A percentile compares a stretch with the other conserved stretches of the same genome.
These are phyloP conservation scores for Ammodytes dubius DNA, from an alignment of 2,113 vertebrate species.

Conservation along the genomic window DNA sequence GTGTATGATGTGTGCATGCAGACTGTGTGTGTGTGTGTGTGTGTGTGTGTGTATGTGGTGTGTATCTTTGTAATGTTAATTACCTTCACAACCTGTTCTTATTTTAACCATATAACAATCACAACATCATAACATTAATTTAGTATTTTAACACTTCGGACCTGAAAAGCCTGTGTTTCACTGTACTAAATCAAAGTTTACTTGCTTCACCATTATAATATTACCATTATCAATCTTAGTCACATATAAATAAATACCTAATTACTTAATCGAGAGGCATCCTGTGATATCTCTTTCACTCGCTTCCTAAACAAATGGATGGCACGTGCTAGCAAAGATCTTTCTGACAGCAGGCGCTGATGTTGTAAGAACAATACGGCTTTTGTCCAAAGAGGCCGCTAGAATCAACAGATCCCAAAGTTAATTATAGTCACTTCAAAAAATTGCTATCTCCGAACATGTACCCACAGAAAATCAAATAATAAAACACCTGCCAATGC, in stretches of 20 bases:
- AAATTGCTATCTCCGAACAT: slow-evolving; percentile 26
- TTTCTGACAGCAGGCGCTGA: no score
- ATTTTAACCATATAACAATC: background rate
- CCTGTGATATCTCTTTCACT: no score
- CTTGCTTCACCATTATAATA: no score
- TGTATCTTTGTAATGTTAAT: background rate
- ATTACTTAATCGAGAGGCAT: no score
- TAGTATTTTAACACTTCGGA: background rate
- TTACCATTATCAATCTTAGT: no score
- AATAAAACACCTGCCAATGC: slow-evolving; percentile 59
- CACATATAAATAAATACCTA: no score
- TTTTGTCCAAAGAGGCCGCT: no score
- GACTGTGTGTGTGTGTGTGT: background rate
- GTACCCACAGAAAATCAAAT: slow-evolving; percentile 49
- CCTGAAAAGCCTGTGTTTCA: background rate
- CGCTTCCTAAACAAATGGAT: no score
- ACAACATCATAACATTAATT: background rate
- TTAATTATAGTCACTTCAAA: slow-evolving; percentile 33
- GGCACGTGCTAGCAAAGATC: no score
- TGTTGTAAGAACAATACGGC: no score
- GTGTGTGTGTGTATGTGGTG: background rate
- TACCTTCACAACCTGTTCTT: background rate
- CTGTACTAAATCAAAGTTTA: no score
- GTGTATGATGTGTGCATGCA: background rate
- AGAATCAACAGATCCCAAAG: background rate